Evolutionary conservation across 2,888 invertebrate species (phyloP).

Genomic region (Acleris holmiana): DNA sequence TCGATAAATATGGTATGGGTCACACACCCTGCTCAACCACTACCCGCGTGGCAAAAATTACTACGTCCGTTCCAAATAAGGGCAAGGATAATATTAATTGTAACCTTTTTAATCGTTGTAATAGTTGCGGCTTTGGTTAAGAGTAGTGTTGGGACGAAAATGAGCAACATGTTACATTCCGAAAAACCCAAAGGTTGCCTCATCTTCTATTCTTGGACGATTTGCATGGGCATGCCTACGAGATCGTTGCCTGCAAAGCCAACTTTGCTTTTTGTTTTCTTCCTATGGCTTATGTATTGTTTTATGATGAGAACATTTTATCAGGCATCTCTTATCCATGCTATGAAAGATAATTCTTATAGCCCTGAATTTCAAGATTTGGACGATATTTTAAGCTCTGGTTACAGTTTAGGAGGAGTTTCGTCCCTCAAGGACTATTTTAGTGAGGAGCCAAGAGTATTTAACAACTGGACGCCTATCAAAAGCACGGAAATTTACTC

Average conservation of each 20-base stretch:
- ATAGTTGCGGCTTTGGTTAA: constrained; percentile 52
- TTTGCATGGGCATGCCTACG: constrained; percentile 67
- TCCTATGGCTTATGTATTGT: constrained; percentile 70
- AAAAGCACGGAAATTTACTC: constrained; percentile 51
- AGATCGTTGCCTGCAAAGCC: constrained; percentile 57
- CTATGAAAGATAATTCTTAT: constrained; percentile 62
- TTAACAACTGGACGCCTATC: constrained; percentile 58
- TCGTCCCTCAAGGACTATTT: constrained; percentile 63
- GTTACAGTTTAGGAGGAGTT: constrained; percentile 66
- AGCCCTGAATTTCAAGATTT: constrained; percentile 55
- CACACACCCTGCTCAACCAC: constrained; percentile 55
- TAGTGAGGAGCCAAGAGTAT: constrained; percentile 56
- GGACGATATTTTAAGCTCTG: constrained; percentile 58
- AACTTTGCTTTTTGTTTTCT: constrained; percentile 51
- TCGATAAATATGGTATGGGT: constrained; percentile 59
- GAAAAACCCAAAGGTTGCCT: constrained; percentile 46
- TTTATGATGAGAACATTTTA: constrained; percentile 69
- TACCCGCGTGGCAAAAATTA: constrained; percentile 64
- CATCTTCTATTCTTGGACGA: constrained; percentile 62
- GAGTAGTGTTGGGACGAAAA: constrained; percentile 45
- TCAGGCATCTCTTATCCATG: constrained; percentile 66
- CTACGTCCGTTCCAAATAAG: constrained; percentile 58
- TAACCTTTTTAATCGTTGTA: constrained; percentile 57
- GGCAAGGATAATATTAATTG: constrained; percentile 53
- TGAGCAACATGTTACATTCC: constrained; percentile 42